Evolutionary conservation across 2,888 invertebrate genomes (phyloP), one percentile per base, ranked within the genome.

Genomic region (Amiota minor): DNA sequence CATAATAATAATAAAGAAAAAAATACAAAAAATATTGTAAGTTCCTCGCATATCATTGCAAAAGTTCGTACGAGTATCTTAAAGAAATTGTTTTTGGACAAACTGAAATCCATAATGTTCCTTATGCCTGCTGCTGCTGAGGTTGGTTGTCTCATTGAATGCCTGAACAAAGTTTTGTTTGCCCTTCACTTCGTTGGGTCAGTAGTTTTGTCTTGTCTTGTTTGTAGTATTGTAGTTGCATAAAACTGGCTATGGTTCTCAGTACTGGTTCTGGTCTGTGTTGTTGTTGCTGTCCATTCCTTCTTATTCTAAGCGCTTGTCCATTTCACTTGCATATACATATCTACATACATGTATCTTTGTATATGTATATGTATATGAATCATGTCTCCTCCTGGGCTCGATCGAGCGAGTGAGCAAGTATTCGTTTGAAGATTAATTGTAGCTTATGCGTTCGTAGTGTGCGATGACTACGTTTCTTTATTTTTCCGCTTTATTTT

Each of bases 401-500:
- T 59, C 18, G 59, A 20, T 11, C 20, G n/a, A n/a, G 16, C 20
- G 35, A 35, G 11, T 59, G 16, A 53, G 35, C 35, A 35, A 35
- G 35, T 35, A 35, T 35, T 35, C 35, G 35, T 35, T 35, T 35
- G 71, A 85, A 86, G 86, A 86, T 86, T 86, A 86, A 86, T 86
- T 86, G 86, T 85, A 81, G 85, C 84, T 78, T 81, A 81, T 82
- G 82, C 82, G 77, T 80, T 62, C 14, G 78, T 81, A 80, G 77
- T 76, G 76, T 76, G 74, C n/a, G 55, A 35, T 35, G 62, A 9
- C 16, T 35, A 6, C 12, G 35, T n/a, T 14, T 62, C 35, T 35
- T 62, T 12, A 14, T 62, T 4, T 35, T 4, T 35, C 12, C 9
- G 45, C 45, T 62, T 35, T 62, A 12, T 16, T 62, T 62, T 2